Evolutionary conservation across 2,888 invertebrate genomes (phyloP).

Genomic region (Epiblema foenella): DNA sequence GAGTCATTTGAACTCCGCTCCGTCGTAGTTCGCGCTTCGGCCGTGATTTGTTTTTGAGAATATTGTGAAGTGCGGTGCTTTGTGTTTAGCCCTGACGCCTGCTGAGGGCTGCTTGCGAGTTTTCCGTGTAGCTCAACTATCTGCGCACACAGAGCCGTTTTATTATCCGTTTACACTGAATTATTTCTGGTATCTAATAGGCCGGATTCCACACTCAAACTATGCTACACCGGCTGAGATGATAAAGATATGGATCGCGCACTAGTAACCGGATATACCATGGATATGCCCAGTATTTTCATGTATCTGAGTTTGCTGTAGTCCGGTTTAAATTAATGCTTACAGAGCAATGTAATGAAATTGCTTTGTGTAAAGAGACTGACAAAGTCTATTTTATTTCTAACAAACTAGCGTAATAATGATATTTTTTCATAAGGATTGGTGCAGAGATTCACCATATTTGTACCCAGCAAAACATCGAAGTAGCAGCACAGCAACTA

Average conservation of each 20-base stretch:
- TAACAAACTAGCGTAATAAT: background rate
- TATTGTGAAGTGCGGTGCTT: constrained; percentile 74
- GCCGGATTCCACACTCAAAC: background rate
- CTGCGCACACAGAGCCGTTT: background rate
- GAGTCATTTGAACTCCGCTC: constrained; percentile 66
- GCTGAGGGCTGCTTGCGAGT: constrained; percentile 53
- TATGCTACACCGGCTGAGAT: background rate
- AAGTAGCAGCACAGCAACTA: no score
- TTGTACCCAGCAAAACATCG: no score
- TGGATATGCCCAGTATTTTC: background rate
- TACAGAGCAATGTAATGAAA: no score
- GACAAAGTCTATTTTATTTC: background rate
- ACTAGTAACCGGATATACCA: background rate
- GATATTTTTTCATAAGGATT: background rate
- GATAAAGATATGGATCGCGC: background rate
- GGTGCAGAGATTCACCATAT: background rate
- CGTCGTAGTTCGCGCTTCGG: constrained; percentile 64
- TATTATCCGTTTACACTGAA: constrained; percentile 14
- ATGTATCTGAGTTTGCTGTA: background rate
- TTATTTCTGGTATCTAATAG: background rate
- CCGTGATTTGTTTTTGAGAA: constrained; percentile 72
- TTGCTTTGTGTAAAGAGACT: background rate
- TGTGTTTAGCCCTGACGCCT: constrained; percentile 64
- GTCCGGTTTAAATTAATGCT: background rate
- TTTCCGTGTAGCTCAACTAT: background rate